Evolutionary conservation across 2,113 vertebrate species (phyloP).

Genomic region (Zosterops borbonicus): DNA sequence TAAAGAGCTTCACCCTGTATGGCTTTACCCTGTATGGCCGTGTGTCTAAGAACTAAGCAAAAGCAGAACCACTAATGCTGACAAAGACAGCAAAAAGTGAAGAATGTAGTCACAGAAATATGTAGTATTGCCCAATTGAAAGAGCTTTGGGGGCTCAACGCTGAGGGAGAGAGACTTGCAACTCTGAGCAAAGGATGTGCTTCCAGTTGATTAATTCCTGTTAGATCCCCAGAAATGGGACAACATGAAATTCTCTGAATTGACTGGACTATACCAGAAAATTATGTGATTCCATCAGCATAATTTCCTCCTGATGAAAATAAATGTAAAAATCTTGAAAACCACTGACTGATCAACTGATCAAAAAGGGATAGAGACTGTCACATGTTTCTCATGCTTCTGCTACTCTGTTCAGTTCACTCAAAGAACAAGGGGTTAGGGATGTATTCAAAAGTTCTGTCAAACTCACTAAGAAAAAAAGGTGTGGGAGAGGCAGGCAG

Average conservation of each 20-base stretch:
- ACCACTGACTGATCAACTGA: not conserved
- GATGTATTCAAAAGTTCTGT: not conserved
- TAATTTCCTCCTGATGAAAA: not conserved
- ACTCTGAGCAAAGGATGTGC: not conserved
- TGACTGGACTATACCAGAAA: not conserved
- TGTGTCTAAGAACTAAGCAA: not conserved
- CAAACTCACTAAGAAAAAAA: not conserved
- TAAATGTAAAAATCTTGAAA: not conserved
- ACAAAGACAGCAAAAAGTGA: not conserved
- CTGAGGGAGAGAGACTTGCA: not conserved
- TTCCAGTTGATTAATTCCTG: not conserved
- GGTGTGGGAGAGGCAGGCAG: fast-evolving
- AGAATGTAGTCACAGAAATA: not conserved
- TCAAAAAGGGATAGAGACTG: not conserved
- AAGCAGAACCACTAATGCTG: not conserved
- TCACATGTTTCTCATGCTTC: not conserved
- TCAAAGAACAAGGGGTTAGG: not conserved
- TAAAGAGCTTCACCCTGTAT: not conserved
- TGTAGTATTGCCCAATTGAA: not conserved
- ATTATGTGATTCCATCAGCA: not conserved
- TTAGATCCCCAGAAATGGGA: not conserved
- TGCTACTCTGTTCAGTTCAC: not conserved
- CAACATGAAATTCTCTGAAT: not conserved
- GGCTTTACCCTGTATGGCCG: not conserved
- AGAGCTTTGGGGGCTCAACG: not conserved